Conservation (phyloP, 2,113 vertebrate species). For the Hippoglossus stenolepis region DNA sequence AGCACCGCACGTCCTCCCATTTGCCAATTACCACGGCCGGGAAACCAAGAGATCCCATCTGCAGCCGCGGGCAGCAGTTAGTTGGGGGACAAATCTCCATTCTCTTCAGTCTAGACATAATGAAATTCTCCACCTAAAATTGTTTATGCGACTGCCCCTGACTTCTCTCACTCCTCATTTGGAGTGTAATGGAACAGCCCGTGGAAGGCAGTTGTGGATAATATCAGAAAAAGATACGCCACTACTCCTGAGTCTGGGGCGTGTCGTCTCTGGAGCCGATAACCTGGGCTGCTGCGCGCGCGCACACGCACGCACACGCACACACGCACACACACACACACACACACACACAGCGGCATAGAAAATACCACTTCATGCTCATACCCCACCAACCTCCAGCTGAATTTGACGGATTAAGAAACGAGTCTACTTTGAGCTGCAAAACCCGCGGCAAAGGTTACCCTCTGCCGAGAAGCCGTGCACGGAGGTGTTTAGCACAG, state of each 20-base stretch:
- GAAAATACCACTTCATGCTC: not conserved
- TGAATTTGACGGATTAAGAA: not conserved
- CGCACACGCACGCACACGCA: too few species aligned
- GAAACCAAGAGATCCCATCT: constrained; percentile 52
- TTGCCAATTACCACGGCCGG: constrained; percentile 26
- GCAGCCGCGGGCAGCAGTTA: constrained; percentile 41
- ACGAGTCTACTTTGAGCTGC: not conserved
- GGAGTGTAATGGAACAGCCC: constrained; percentile 43
- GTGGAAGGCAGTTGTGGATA: constrained; percentile 52
- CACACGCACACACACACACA: too few species aligned
- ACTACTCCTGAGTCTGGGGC: constrained; percentile 26
- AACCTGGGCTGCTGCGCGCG: not conserved
- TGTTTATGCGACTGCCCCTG: constrained; percentile 62
- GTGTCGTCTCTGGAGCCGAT: not conserved
- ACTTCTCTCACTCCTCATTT: constrained; percentile 65
- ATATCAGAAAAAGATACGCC: constrained; percentile 47
- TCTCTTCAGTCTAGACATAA: constrained; percentile 36
- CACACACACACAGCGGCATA: too few species aligned
- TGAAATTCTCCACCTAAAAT: constrained; percentile 58
- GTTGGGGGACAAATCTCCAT: constrained; percentile 52
- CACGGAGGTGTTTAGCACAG: too few species aligned
- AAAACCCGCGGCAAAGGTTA: too few species aligned
- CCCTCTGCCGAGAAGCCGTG: too few species aligned
- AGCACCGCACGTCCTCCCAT: constrained; percentile 3
- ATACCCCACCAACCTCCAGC: not conserved